Conservation (phyloP, 1,140 invertebrate genomes). For the Berghia stephanieae region DNA sequence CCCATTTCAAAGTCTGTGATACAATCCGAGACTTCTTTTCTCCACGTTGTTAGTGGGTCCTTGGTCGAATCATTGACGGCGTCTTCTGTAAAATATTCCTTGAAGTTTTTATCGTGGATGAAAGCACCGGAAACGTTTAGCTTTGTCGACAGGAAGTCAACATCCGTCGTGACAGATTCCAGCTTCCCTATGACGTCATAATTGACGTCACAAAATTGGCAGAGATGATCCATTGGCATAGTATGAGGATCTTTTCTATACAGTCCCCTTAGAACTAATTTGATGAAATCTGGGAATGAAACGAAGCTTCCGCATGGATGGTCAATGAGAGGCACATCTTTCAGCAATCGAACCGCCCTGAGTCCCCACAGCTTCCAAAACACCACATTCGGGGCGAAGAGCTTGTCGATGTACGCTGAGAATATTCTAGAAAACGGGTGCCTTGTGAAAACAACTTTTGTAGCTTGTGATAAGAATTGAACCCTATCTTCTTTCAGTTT, state of each 20-base stretch:
- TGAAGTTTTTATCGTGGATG: neutral
- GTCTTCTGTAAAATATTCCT: neutral
- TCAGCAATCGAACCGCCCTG: neutral
- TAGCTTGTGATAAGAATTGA: neutral
- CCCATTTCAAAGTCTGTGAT: slow-evolving; percentile 23
- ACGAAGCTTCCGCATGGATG: neutral
- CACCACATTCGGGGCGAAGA: slow-evolving; percentile 25
- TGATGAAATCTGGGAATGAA: slow-evolving; percentile 24
- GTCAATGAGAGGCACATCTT: neutral
- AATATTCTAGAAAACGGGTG: slow-evolving; percentile 30
- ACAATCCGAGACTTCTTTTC: slow-evolving; percentile 15
- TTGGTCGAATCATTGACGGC: slow-evolving; percentile 3
- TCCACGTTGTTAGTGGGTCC: slow-evolving; percentile 18
- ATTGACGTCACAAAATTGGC: slow-evolving; percentile 53
- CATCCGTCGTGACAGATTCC: slow-evolving; percentile 55
- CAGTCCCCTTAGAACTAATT: neutral
- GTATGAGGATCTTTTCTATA: slow-evolving; percentile 47
- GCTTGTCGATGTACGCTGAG: slow-evolving; percentile 32
- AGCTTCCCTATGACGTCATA: slow-evolving; percentile 57
- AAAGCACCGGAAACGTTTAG: slow-evolving; percentile 28
- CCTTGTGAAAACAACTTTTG: slow-evolving; percentile 24
- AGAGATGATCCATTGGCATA: slow-evolving; percentile 52
- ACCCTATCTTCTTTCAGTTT: neutral
- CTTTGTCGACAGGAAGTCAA: slow-evolving; percentile 46
- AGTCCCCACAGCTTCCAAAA: slow-evolving; percentile 28